Base-by-base conservation (phyloP, 2,888 invertebrate species). In the Drosophila bunnanda region DNA sequence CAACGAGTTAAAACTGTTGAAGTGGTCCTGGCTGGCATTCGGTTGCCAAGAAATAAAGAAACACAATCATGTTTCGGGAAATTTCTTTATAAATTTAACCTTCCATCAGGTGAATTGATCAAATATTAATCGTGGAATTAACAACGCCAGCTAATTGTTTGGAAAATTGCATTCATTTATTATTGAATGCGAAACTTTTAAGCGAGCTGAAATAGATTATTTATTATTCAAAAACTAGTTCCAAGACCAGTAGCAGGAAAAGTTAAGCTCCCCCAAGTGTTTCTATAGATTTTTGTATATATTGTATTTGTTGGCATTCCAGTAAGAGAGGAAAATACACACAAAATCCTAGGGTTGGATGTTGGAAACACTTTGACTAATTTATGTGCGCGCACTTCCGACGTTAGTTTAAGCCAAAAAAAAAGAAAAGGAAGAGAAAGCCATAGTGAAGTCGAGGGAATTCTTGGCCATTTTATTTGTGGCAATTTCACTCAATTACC, bases 331-430 rank as follows among this genome's bases (percentile, higher is more conserved):
- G 20, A 50, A 34, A 52, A 50, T 15, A 34, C 20, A 52, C 20
- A 52, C 50, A 22, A 34, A 10, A 34, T 52, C 22, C 50, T 6
- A 6, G 17, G 15, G 25, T 9, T 34, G 7, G 30, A 46, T 22
- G 28, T 53, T 53, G 32, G 17, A 15, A 28, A 25, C 15, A 44
- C 39, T 66, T 67, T 62, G 57, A 60, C 59, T 74, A 74, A 80
- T 78, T 82, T 75, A 79, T 75, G 69, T 62, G 53, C 52, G 30
- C 39, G 55, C 52, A 71, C 75, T 71, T 80, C 75, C 75, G 78
- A 55, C 55, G 52, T 48, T 43, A 57, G 46, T 60, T 59, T 38
- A 57, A 34, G 56, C 34, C 43, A 61, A 61, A 55, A 56, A 66
- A 54, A 66, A 17, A 46, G 28, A 43, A 9, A 9, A 46, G 22